Evolutionary conservation across 2,797 vertebrate genomes (phyloP).

Genomic region (Prionace glauca): DNA sequence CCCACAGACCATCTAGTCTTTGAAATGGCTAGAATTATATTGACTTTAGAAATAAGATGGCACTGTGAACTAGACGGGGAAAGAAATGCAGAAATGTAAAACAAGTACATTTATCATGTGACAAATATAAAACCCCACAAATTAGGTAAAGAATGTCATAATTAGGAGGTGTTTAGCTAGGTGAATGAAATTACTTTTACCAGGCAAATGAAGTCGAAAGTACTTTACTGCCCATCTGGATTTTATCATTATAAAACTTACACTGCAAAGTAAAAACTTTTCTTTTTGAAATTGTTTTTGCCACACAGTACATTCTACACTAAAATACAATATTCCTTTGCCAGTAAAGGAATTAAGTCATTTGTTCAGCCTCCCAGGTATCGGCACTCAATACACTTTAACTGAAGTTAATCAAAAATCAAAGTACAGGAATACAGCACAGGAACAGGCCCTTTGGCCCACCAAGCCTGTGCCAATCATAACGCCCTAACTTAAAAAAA

Average conservation of each 20-base stretch:
- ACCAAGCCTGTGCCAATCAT: too few relatives aligned
- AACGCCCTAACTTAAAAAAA: too few relatives aligned
- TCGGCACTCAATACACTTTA: not conserved
- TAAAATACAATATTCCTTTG: not conserved
- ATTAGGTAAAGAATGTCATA: not conserved
- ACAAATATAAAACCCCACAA: not conserved
- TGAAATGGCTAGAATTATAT: too few relatives aligned
- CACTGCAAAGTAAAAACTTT: not conserved
- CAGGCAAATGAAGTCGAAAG: not conserved
- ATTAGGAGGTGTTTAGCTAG: not conserved
- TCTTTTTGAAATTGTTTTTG: not conserved
- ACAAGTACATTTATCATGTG: not conserved
- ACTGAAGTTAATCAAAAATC: not conserved
- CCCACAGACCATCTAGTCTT: too few relatives aligned
- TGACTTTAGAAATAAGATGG: too few relatives aligned
- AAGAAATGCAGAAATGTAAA: too few relatives aligned
- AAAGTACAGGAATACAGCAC: too few relatives aligned
- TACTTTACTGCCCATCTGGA: not conserved
- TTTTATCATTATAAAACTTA: not conserved
- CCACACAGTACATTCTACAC: not conserved
- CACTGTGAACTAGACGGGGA: too few relatives aligned
- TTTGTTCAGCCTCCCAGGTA: not conserved
- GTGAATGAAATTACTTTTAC: not conserved
- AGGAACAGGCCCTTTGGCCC: too few relatives aligned
- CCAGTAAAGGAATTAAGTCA: not conserved